A percentile compares a stretch with the other conserved stretches of the same genome.
phyloP scores from a whole-genome alignment of 2,113 vertebrate species.

The Malurus elegans region DNA sequence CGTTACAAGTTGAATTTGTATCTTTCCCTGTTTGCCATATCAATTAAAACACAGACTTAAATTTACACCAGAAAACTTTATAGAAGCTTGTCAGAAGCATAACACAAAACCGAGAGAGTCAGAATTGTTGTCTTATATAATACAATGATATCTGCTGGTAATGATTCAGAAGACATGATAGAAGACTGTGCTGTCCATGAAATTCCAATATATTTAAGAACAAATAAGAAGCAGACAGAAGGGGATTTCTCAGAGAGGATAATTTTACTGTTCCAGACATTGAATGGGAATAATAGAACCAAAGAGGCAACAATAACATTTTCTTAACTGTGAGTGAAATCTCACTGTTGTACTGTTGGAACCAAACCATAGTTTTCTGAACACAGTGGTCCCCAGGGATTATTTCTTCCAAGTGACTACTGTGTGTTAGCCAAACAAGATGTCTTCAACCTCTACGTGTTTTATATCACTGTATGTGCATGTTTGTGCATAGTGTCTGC shows the following conservation, averaged over 20 bases:
- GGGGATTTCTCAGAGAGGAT: neutral
- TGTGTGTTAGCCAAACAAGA: neutral
- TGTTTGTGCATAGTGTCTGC: neutral
- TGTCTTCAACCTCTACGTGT: neutral
- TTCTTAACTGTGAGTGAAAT: constrained; percentile 13
- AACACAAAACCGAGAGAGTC: neutral
- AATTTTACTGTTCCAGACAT: neutral
- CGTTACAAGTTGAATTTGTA: neutral
- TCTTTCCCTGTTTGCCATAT: neutral
- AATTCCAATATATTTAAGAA: neutral
- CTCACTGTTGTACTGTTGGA: neutral
- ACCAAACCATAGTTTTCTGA: neutral
- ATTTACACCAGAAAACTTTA: neutral
- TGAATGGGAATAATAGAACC: constrained; percentile 15
- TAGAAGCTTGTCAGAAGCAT: neutral
- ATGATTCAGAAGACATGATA: neutral
- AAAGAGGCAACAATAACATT: neutral
- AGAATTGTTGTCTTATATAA: neutral
- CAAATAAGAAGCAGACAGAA: neutral
- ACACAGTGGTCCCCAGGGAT: neutral
- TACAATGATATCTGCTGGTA: neutral
- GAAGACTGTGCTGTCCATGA: neutral
- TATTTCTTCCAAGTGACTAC: constrained; percentile 7
- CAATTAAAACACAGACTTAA: neutral
- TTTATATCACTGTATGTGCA: neutral